These are phyloP conservation scores for Perognathus longimembris DNA, from an alignment of 2,113 vertebrate genomes.

Conservation along the genomic window DNA sequence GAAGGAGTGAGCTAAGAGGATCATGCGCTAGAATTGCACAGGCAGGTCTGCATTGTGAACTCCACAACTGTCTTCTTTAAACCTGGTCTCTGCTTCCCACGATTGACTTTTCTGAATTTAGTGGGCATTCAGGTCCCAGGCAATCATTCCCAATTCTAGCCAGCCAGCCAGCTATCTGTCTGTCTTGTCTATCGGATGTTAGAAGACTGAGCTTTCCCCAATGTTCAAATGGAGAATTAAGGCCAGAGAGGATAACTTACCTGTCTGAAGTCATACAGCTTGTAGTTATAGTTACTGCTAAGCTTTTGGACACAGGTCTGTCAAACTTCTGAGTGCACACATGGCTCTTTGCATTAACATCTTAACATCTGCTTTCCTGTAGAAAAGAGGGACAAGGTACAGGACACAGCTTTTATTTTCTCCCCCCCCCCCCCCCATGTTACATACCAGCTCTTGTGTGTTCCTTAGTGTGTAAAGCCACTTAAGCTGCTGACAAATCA, in stretches of 20 bases:
- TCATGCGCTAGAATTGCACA: background rate
- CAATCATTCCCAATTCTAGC: background rate
- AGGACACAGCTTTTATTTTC: background rate
- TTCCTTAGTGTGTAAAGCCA: background rate
- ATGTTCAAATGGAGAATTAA: background rate
- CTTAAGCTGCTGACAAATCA: background rate
- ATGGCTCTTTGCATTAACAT: background rate
- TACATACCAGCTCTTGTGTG: background rate
- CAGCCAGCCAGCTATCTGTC: background rate
- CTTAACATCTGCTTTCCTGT: background rate
- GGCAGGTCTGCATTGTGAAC: background rate
- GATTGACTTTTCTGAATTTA: background rate
- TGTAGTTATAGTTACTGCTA: accelerated
- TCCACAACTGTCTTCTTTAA: background rate
- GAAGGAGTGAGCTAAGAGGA: background rate
- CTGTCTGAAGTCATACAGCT: background rate
- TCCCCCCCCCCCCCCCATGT: accelerated
- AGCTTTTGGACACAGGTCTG: background rate
- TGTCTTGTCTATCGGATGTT: background rate
- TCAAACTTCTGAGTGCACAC: background rate
- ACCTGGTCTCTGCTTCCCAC: background rate
- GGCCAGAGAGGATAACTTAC: constrained; percentile 1
- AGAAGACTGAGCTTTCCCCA: background rate
- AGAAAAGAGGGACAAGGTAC: background rate
- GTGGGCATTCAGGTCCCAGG: background rate